Percentiles rank a stretch among this genome's conserved stretches.
Evolutionary conservation across 2,113 vertebrate genomes (phyloP).

Genomic region (Cyphomyrus plagiostoma): DNA sequence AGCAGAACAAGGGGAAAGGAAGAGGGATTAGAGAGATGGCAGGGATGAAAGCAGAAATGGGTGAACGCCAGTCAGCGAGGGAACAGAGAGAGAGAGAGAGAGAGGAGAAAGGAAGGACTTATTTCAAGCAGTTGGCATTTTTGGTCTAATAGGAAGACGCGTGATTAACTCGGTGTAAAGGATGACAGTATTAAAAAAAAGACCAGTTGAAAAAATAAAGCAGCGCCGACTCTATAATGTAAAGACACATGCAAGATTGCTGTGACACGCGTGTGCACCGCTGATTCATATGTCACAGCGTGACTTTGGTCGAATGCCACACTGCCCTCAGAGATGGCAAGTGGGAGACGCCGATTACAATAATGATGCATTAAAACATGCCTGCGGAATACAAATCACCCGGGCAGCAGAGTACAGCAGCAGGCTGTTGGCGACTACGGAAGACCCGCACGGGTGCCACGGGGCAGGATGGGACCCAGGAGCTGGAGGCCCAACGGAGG

Average conservation of each 20-base stretch:
- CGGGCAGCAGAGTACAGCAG: neutral
- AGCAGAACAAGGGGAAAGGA: neutral
- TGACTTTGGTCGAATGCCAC: neutral
- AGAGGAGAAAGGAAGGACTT: neutral
- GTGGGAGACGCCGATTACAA: neutral
- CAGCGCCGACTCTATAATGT: neutral
- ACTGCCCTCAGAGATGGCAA: neutral
- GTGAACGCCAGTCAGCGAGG: neutral
- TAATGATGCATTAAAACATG: neutral
- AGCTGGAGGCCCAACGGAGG: neutral
- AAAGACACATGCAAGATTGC: neutral
- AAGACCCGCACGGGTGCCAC: neutral
- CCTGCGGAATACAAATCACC: neutral
- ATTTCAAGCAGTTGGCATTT: slow-evolving; percentile 29
- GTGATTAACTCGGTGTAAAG: neutral
- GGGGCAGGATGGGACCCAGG: neutral
- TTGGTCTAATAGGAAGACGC: slow-evolving; percentile 15
- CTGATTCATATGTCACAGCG: neutral
- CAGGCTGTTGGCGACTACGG: neutral
- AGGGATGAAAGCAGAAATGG: neutral
- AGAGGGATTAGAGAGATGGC: neutral
- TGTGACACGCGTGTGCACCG: neutral
- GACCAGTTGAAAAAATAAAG: neutral
- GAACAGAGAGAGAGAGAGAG: slow-evolving; percentile 3
- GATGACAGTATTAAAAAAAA: neutral